Evolutionary conservation across 2,113 vertebrate genomes (phyloP).

Genomic region (Chloroceryle aenea): DNA sequence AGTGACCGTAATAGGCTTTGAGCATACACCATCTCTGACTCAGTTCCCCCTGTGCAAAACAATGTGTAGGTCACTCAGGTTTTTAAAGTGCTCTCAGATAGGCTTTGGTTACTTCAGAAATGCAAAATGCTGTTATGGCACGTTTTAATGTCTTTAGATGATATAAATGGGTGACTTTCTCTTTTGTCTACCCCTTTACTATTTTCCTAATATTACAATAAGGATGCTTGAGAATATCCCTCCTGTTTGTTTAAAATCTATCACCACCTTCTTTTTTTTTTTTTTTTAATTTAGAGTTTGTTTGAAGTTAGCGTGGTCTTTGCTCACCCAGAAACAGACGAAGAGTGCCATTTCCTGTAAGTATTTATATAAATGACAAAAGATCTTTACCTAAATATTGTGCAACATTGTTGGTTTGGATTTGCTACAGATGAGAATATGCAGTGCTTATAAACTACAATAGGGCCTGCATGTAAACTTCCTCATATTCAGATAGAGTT

Average conservation of each 20-base stretch:
- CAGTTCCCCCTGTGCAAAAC: background rate
- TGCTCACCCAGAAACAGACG: constrained; percentile 88
- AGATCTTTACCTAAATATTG: constrained; percentile 57
- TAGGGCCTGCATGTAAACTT: background rate
- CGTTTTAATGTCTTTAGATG: background rate
- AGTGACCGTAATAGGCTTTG: constrained; percentile 50
- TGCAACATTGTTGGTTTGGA: constrained; percentile 47
- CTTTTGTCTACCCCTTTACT: background rate
- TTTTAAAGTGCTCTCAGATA: background rate
- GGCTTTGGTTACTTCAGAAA: constrained; percentile 11
- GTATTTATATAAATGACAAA: constrained; percentile 71
- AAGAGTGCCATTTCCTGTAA: constrained; percentile 96
- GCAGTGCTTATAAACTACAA: constrained; percentile 11
- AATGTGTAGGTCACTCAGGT: background rate
- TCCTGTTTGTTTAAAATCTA: constrained; percentile 46
- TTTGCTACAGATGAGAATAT: constrained; percentile 30
- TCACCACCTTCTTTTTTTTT: background rate
- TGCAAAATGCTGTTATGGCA: background rate
- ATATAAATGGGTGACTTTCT: background rate
- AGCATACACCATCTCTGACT: background rate
- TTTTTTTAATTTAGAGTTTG: constrained; percentile 79
- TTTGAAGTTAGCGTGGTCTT: constrained; percentile 94
- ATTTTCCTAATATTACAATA: background rate
- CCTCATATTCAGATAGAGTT: background rate
- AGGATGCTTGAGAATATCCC: background rate